Evolutionary conservation across 2,113 vertebrate genomes (phyloP), one percentile per base, ranked within the genome.

Genomic region (Antigone vipio): DNA sequence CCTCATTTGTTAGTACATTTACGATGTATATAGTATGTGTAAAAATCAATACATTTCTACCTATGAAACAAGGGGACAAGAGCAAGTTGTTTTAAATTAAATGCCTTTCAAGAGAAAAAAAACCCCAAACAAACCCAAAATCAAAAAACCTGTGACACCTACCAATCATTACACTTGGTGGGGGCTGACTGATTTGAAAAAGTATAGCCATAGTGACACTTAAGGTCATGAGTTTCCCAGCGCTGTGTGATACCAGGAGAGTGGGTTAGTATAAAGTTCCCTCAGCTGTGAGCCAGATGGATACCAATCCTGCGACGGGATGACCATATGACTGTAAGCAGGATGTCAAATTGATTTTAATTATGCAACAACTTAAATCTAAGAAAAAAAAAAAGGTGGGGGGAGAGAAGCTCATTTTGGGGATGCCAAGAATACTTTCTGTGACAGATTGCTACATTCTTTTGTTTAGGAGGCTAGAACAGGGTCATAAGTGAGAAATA

Each of bases 401-500:
- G 15, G 29, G 26, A 2, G 5, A 87, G 74, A 91, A 95, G 80
- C 97, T 97, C 95, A 94, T 94, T 94, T 97, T 82, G 78, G 67
- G 74, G 69, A 95, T 94, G 97, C 96, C 96, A 93, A 88, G 95
- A 97, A 93, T 86, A 97, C 78, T 98, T 97, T 87, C 55, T 50
- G 91, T 97, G 97, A 98, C 85, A 95, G 91, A 97, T 96, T 92
- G 91, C 64, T 97, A 69, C 52, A 29, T 44, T 92, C 73, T 92
- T 91, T 81, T 71, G 89, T 76, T 94, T 88, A 96, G 89, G 90
- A 92, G 38, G 86, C 91, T 95, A 83, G 56, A 92, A 38, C 53
- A 96, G 96, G 97, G 97, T 96, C 85, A 32, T 85, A 97, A 98
- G 95, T 87, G 80, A 96, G 89, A 97, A 97, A 96, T 22, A 92